Percentiles rank a stretch among this genome's conserved stretches.
phyloP scores from a whole-genome alignment of 64 coral and sea anemone genomes.

The Porites lutea region DNA sequence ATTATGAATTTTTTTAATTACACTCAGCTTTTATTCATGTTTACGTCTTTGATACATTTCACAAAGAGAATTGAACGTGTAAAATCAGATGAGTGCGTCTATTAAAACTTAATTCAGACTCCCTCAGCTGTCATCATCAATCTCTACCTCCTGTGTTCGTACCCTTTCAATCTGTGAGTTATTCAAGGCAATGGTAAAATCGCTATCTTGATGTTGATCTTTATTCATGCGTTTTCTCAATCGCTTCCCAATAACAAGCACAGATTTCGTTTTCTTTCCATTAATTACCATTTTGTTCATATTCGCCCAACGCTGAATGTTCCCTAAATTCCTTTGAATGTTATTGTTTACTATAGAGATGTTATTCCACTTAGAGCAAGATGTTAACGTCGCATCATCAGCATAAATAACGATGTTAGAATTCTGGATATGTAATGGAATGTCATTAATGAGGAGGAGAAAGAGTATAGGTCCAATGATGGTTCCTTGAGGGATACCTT shows the following conservation, averaged over 20 bases:
- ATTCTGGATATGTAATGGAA: neutral
- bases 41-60: too few species aligned
- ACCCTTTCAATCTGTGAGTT: slow-evolving; percentile 13
- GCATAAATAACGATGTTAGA: slow-evolving; percentile 20
- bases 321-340: neutral
- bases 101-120: too few species aligned
- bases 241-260: neutral
- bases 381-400: slow-evolving; percentile 26
- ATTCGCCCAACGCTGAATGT: neutral
- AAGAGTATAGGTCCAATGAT: slow-evolving; percentile 45
- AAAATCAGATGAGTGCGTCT: too few species aligned
- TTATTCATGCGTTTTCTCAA: neutral
- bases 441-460: slow-evolving; percentile 28
- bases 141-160: neutral
- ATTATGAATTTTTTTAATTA: too few species aligned
- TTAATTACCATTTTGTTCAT: slow-evolving; percentile 4
- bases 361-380: neutral
- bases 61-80: too few species aligned
- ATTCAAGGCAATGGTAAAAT: slow-evolving; percentile 1
- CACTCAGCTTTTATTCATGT: too few species aligned
- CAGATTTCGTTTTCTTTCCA: neutral
- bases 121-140: slow-evolving; percentile 26
- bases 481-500: too few species aligned
- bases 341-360: neutral
- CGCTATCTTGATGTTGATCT: neutral